Evolutionary conservation across 1,140 invertebrate genomes (phyloP), one percentile per base, ranked within the genome.

Genomic region (Sinella curviseta): DNA sequence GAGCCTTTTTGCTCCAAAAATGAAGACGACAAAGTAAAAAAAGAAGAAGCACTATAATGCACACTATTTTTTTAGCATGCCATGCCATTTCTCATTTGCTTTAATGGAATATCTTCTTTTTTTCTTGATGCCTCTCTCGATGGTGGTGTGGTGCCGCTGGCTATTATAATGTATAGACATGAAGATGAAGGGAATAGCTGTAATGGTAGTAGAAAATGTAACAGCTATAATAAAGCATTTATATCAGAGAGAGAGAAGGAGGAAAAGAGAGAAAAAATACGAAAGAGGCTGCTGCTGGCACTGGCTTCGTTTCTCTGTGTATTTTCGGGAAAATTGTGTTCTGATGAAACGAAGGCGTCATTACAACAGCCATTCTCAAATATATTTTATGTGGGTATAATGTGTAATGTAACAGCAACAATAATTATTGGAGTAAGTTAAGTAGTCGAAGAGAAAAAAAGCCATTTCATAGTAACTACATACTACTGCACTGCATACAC

Each of bases 31-130:
- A 20, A 48, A 48, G 20, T 48, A 48, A 20, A 48, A 48, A 48
- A 48, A 48, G 39, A 12, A 48, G 8, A 48, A 12, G 39, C 39
- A 20, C 39, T 48, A 48, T 20, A n/a, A n/a, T n/a, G 8, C 20
- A 48, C 20, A 48, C 20, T 48, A 48, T 48, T 12, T 48, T 48
- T 48, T 48, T 8, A 48, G 20, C 39, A 48, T 48, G 39, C 8
- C 39, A 48, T 70, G 65, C 31, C 65, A 70, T 70, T 70, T 70
- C 65, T 70, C 65, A 70, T 70, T 70, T 70, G 31, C 65, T 70
- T 70, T 70, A 70, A 70, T 70, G 65, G 65, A 70, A 30, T 70
- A 8, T 70, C n/a, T 70, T 30, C 24, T 33, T 1, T n/a, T 4
- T 24, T 16, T 60, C 17, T 24, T 24, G 8, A 70, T n/a, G 26